phyloP scores from a whole-genome alignment of 2,888 invertebrate species.

The Geophilus truncorum region DNA sequence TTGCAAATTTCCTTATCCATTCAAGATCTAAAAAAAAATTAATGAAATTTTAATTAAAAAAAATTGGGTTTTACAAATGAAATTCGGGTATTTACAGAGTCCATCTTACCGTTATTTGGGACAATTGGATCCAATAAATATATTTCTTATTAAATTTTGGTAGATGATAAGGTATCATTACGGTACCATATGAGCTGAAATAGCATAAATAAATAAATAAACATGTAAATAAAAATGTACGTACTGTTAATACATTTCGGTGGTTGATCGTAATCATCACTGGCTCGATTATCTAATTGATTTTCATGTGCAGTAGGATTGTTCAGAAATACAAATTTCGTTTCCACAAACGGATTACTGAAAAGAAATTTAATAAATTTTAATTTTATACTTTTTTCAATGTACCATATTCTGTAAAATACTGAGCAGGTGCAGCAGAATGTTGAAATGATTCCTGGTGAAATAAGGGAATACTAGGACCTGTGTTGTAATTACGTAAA shows the following conservation, averaged over 20 bases:
- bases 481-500: neutral
- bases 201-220: no score
- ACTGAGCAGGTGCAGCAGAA: neutral
- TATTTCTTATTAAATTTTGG: no score
- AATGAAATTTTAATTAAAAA: no score
- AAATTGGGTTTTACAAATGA: no score
- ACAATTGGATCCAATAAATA: no score
- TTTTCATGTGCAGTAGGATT: neutral
- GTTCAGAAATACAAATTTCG: neutral
- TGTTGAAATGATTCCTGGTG: neutral
- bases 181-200: neutral
- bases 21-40: no score
- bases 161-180: no score
- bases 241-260: neutral
- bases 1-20: no score
- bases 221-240: no score
- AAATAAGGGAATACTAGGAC: neutral
- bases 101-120: no score
- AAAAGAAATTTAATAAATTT: neutral
- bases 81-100: no score
- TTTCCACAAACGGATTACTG: neutral
- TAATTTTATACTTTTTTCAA: neutral
- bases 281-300: neutral
- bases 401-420: neutral
- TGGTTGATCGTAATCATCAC: neutral